These are phyloP conservation scores for Montipora capricornis DNA, from an alignment of 64 coral and sea anemone genomes.

Conservation along the genomic window DNA sequence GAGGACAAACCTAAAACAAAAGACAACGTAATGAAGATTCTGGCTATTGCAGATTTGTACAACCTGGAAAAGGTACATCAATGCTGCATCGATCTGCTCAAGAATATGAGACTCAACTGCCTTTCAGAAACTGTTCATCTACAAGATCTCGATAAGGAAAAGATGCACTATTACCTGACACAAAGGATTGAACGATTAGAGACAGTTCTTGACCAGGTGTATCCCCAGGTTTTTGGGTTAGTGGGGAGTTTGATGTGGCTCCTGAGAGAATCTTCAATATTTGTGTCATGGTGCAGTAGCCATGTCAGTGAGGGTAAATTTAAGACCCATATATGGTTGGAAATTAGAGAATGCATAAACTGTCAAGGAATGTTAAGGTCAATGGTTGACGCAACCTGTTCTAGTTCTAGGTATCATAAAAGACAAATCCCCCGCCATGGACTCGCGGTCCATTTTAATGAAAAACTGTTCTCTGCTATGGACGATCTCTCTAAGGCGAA, in stretches of 20 bases:
- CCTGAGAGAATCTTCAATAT: neutral
- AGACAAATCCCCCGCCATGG: too few species aligned
- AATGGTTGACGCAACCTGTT: neutral
- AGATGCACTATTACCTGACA: neutral
- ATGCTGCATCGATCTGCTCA: neutral
- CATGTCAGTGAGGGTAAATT: neutral
- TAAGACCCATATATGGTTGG: neutral
- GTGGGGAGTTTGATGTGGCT: neutral
- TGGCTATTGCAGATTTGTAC: neutral
- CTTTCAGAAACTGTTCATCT: neutral
- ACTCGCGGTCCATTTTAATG: too few species aligned
- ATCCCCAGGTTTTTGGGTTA: slow-evolving; percentile 5
- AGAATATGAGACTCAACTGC: neutral
- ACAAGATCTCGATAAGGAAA: neutral
- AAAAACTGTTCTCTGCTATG: too few species aligned
- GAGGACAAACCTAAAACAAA: neutral
- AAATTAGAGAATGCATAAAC: neutral
- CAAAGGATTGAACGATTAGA: slow-evolving; percentile 15
- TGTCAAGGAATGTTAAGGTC: neutral
- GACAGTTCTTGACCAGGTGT: neutral
- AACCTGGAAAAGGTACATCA: neutral
- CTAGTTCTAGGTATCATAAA: too few species aligned
- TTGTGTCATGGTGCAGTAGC: neutral
- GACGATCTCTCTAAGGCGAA: too few species aligned
- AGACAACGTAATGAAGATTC: slow-evolving; percentile 22